These are phyloP conservation scores for Eupithecia dodoneata DNA, from an alignment of 2,888 invertebrate species.

Conservation along the genomic window DNA sequence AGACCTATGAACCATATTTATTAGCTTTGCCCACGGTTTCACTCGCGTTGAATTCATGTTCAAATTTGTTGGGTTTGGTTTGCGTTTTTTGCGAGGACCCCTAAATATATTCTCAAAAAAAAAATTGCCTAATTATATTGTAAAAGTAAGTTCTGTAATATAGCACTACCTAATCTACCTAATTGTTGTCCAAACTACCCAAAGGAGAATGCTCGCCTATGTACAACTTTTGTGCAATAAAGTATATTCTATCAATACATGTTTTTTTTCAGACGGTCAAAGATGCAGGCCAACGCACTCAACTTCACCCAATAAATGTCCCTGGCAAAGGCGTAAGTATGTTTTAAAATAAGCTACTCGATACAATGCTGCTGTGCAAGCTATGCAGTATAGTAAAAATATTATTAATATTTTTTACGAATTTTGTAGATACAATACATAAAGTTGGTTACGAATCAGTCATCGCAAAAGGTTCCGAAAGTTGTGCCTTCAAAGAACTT, in stretches of 20 bases:
- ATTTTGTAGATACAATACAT: constrained; percentile 87
- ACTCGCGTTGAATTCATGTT: not conserved
- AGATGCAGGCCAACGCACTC: constrained; percentile 67
- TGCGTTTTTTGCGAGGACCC: no score
- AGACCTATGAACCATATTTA: constrained; percentile 20
- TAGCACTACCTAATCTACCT: no score
- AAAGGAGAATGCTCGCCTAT: no score
- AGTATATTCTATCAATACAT: no score
- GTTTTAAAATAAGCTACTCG: not conserved
- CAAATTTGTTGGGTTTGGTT: not conserved
- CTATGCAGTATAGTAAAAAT: not conserved
- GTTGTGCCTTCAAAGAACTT: constrained; percentile 61
- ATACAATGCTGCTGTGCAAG: not conserved
- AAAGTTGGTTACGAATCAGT: constrained; percentile 85
- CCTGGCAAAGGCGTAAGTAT: constrained; percentile 85
- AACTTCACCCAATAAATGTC: constrained; percentile 89
- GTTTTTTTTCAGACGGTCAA: constrained; percentile 55
- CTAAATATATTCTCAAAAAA: no score
- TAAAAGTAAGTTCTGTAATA: no score
- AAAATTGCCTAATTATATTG: no score
- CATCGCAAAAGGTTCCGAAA: constrained; percentile 44
- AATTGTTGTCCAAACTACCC: no score
- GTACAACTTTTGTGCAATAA: no score
- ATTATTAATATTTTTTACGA: not conserved
- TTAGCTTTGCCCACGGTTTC: no score